A percentile compares a stretch with the other conserved stretches of the same genome.
Conservation (phyloP, 30 jellyfish, hydroid and myxozoan genomes). For the Hydractinia echinata region DNA sequence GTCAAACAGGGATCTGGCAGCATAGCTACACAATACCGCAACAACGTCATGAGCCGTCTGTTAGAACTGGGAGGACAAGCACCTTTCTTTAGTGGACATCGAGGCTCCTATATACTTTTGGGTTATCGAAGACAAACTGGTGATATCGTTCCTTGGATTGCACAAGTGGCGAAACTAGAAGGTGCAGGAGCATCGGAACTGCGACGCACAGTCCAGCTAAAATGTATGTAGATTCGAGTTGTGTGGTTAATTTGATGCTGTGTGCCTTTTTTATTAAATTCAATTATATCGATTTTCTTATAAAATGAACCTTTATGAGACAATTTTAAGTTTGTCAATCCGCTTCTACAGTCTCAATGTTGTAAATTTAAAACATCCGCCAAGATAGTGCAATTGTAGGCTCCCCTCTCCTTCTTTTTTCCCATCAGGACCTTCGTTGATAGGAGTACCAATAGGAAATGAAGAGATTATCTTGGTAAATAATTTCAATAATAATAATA, state of each 20-base stretch:
- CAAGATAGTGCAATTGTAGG: no score
- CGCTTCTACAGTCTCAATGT: no score
- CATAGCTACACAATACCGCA: constrained; percentile 31
- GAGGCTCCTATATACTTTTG: constrained; percentile 74
- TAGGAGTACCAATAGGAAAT: no score
- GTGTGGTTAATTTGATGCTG: background rate
- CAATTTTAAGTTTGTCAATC: background rate
- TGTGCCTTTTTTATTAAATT: background rate
- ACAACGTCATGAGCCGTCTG: constrained; percentile 38
- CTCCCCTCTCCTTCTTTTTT: no score
- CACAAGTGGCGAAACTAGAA: constrained; percentile 63
- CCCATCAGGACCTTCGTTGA: no score
- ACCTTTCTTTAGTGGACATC: constrained; percentile 54
- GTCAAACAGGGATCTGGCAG: constrained; percentile 85
- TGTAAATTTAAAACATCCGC: no score
- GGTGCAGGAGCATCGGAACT: constrained; percentile 75
- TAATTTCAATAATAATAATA: no score
- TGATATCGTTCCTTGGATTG: constrained; percentile 50
- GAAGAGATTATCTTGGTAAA: no score
- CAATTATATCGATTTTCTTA: background rate
- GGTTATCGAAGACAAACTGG: constrained; percentile 63
- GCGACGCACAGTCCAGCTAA: constrained; percentile 32
- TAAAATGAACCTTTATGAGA: background rate
- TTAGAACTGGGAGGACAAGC: constrained; percentile 74
- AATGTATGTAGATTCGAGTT: constrained; percentile 31